Evolutionary conservation across 2,888 invertebrate genomes (phyloP), one percentile per base, ranked within the genome.

Genomic region (Microctonus aethiopoides): DNA sequence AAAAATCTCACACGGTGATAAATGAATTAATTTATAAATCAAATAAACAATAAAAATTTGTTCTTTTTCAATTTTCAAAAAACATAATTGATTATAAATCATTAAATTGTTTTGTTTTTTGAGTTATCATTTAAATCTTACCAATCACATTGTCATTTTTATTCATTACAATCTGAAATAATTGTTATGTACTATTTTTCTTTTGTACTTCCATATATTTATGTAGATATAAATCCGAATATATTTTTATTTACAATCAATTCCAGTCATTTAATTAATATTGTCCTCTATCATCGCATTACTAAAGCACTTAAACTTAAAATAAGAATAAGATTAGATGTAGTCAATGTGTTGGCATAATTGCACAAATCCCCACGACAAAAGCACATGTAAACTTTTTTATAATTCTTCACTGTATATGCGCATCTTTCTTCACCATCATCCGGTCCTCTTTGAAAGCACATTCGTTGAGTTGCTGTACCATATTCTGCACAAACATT

Each of bases 291-390:
- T 46, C 77, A 75, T 34, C 76, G 64, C 26, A 75, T 57, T 56
- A 67, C 75, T 9, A 79, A 13, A 13, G 73, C 26, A 6, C 67
- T 65, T 11, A 74, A 20, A 32, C 75, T 61, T 56, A 81, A 70
- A 13, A 74, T 62, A 54, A 75, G 56, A 41, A 56, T 4, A 7
- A 29, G 29, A 60, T 26, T 7, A 3, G 65, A 59, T 20, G 61
- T 63, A 29, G 11, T 76, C 61, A 76, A 46, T 6, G 66, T 41
- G 22, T 74, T 74, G 3, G 87, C 82, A 13, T 83, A 80, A 84
- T 97, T 97, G 85, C 97, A 97, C 39, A 97, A 89, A 86, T 97
- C 96, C 5, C 97, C 97, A 78, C 91, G 91, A 81, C 97, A 97
- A 83, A 97, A 95, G 83, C 97, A 97, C 93, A 96, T 95, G 81